Percentiles rank a stretch among this genome's conserved stretches.
These are phyloP conservation scores for Gobionotothen gibberifrons DNA, from an alignment of 2,797 vertebrate genomes.

Conservation along the genomic window DNA sequence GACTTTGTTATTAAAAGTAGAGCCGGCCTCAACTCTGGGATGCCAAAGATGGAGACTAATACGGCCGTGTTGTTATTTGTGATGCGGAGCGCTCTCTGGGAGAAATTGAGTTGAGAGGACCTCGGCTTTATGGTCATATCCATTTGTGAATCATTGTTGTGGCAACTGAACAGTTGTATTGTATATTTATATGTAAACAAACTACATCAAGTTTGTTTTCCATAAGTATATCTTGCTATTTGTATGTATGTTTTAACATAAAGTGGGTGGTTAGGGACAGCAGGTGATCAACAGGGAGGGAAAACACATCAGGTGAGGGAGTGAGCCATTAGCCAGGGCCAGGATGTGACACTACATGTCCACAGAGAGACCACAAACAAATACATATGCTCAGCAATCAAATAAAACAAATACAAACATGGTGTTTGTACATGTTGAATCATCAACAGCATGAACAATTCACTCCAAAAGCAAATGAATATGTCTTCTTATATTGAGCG, in stretches of 20 bases:
- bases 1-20: slow-evolving; percentile 69
- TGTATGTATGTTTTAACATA: slow-evolving; percentile 1
- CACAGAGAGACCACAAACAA: too few species aligned
- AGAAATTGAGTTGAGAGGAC: slow-evolving; percentile 53
- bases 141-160: slow-evolving; percentile 24
- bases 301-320: too few species aligned
- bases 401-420: too few species aligned
- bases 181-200: slow-evolving; percentile 32
- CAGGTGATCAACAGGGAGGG: neutral
- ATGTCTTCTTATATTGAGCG: too few species aligned
- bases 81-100: slow-evolving; percentile 29
- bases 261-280: too few species aligned
- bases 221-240: neutral
- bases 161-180: neutral
- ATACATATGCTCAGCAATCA: too few species aligned
- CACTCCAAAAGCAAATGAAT: too few species aligned
- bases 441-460: too few species aligned
- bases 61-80: slow-evolving; percentile 56
- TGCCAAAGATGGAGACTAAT: slow-evolving; percentile 34
- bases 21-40: slow-evolving; percentile 58
- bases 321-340: too few species aligned
- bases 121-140: slow-evolving; percentile 38
- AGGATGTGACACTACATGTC: too few species aligned
- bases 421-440: too few species aligned
- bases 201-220: slow-evolving; percentile 16